A percentile compares a stretch with the other conserved stretches of the same genome.
phyloP scores from a whole-genome alignment of 2,888 invertebrate genomes.

The Ornithoptera alexandrae region DNA sequence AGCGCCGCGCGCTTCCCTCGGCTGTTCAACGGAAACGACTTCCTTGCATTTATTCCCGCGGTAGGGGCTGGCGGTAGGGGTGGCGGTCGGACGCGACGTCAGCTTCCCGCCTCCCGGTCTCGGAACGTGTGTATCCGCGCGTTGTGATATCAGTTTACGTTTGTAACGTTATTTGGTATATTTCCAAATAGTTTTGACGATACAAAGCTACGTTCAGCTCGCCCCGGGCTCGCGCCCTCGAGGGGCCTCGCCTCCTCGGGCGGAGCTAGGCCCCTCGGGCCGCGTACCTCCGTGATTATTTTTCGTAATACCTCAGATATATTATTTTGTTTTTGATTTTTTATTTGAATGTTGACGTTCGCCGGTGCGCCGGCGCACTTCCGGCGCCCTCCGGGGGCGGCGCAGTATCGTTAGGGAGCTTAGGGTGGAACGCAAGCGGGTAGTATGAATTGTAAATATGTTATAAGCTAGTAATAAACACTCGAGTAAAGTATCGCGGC shows the following conservation, averaged over 20 bases:
- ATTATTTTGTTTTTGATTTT: constrained; percentile 69
- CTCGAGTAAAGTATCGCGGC: constrained; percentile 68
- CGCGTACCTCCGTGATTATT: constrained; percentile 59
- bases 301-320: constrained; percentile 72
- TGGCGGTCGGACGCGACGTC: constrained; percentile 27
- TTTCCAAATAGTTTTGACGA: constrained; percentile 53
- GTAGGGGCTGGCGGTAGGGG: constrained; percentile 51
- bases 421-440: constrained; percentile 70
- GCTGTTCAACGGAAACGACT: constrained; percentile 30
- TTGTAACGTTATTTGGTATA: constrained; percentile 63
- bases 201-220: constrained; percentile 47
- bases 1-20: constrained; percentile 35
- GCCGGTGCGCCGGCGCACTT: constrained; percentile 45
- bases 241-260: constrained; percentile 37
- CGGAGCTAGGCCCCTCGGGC: constrained; percentile 48
- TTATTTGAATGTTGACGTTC: constrained; percentile 68
- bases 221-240: no score
- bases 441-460: constrained; percentile 77
- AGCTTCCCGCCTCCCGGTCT: constrained; percentile 57
- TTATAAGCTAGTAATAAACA: constrained; percentile 65
- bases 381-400: constrained; percentile 42
- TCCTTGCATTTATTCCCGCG: constrained; percentile 71
- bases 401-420: constrained; percentile 64
- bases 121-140: constrained; percentile 66
- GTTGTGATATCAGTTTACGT: constrained; percentile 74